Evolutionary conservation across 2,113 vertebrate genomes (phyloP).

Genomic region (Oryctolagus cuniculus): DNA sequence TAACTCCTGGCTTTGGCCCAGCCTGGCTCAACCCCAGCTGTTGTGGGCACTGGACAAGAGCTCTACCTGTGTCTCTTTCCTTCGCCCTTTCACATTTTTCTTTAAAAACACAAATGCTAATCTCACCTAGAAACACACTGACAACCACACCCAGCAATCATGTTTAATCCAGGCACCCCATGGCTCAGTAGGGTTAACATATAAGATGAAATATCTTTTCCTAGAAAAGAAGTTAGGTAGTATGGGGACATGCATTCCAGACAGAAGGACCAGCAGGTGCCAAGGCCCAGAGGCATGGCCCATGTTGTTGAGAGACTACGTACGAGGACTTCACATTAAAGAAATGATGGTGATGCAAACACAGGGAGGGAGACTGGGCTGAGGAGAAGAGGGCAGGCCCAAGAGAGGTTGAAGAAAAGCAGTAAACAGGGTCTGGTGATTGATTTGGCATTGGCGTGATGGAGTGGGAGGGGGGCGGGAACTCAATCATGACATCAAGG

Average conservation of each 20-base stretch:
- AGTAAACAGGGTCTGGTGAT: background rate
- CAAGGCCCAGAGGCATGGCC: background rate
- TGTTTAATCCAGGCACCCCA: no score
- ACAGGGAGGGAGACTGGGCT: background rate
- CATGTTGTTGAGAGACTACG: background rate
- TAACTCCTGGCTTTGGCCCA: no score
- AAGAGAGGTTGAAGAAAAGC: background rate
- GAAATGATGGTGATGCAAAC: background rate
- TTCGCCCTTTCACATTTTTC: no score
- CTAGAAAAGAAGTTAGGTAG: background rate
- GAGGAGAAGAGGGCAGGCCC: background rate
- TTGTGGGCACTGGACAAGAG: no score
- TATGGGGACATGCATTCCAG: rapidly evolving
- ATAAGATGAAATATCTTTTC: background rate
- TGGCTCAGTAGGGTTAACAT: no score
- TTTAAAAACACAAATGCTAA: background rate
- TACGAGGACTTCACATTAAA: background rate
- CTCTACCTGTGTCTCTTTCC: no score
- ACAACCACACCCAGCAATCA: background rate
- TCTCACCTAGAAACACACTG: background rate
- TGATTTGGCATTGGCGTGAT: background rate
- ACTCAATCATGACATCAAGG: no score
- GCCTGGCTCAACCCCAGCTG: no score
- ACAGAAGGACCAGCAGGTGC: background rate
- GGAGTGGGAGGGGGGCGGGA: background rate